Percentiles rank a stretch among this genome's conserved stretches.
phyloP scores from a whole-genome alignment of 2,888 invertebrate genomes.

The Alloscopus bannaensis region DNA sequence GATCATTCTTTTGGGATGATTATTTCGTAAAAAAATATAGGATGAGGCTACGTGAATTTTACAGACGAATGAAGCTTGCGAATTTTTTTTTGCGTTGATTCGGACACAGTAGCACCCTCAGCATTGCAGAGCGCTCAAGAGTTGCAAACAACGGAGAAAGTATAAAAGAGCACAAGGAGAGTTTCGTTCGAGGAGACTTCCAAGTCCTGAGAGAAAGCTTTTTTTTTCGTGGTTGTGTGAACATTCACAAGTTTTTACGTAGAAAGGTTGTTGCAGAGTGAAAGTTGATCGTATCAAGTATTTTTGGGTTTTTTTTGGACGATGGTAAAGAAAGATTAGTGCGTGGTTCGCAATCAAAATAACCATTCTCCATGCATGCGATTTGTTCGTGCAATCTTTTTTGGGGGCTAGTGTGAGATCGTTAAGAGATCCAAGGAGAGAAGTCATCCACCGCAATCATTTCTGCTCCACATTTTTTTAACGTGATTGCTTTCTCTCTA shows the following conservation, averaged over 20 bases:
- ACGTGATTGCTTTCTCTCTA: conserved; percentile 1
- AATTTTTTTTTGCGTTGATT: no score
- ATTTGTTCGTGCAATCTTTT: conserved; percentile 36
- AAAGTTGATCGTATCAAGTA: no score
- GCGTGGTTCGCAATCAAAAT: conserved; percentile 38
- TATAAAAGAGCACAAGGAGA: conserved; percentile 55
- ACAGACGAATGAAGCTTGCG: conserved; percentile 53
- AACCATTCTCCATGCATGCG: conserved; percentile 45
- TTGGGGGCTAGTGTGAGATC: no score
- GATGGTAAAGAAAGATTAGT: conserved; percentile 28
- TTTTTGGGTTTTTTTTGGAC: conserved; percentile 13
- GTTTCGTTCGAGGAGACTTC: conserved; percentile 68
- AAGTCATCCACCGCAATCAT: conserved; percentile 18
- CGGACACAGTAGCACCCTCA: conserved; percentile 33
- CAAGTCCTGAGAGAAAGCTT: conserved; percentile 68
- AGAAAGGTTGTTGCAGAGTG: conserved; percentile 6
- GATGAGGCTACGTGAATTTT: conserved; percentile 57
- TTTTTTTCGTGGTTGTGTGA: conserved; percentile 38
- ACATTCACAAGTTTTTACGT: conserved; percentile 28
- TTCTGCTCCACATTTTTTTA: background rate
- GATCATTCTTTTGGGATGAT: no score
- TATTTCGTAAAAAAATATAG: no score
- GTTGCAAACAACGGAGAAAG: conserved; percentile 16
- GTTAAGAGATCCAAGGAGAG: no score
- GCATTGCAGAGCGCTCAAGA: conserved; percentile 35